Evolutionary conservation across 2,888 invertebrate species (phyloP), one percentile per base, ranked within the genome.

Genomic region (Mayetiola destructor): DNA sequence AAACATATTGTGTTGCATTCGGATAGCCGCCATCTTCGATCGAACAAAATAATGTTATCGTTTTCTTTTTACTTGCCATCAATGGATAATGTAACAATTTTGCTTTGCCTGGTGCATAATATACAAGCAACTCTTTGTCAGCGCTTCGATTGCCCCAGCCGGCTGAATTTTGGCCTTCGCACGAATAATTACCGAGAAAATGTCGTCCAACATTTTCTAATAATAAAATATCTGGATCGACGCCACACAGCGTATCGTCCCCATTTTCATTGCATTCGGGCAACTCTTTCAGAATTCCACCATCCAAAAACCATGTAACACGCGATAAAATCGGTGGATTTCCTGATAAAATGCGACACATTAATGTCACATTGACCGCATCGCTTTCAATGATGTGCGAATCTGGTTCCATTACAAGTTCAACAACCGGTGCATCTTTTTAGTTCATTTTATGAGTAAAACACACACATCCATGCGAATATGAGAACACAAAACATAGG

Each of bases 181-280:
- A 95, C 1, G 92, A 88, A 73, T 93, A 95, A 74, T 93, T 93
- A 27, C 93, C 94, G 65, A 92, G 88, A 72, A 93, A 92, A 58
- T 83, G 83, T 67, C 90, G 82, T 4, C 84, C 85, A n/a, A 93
- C 88, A 62, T 84, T 83, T 64, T 89, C 86, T 29, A 93, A 77
- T 32, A 89, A 76, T 65, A 93, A 75, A 74, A 88, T 85, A 62
- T 86, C 88, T 0, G 90, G 90, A 68, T 91, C 89, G 64, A 90
- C 82, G 70, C 87, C 86, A 68, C 90, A 89, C 66, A 89, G 27
- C n/a, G 52, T 23, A 56, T 56, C 56, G 59, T 59, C 56, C 14
- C 36, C 53, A 58, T 54, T 52, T 10, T 53, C 54, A 36, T 60
- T 79, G 68, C 90, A 90, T 65, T 90, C 88, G 1, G 89, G 88